Conservation (phyloP, 2,113 vertebrate genomes). For the Chionodraco myersi region DNA sequence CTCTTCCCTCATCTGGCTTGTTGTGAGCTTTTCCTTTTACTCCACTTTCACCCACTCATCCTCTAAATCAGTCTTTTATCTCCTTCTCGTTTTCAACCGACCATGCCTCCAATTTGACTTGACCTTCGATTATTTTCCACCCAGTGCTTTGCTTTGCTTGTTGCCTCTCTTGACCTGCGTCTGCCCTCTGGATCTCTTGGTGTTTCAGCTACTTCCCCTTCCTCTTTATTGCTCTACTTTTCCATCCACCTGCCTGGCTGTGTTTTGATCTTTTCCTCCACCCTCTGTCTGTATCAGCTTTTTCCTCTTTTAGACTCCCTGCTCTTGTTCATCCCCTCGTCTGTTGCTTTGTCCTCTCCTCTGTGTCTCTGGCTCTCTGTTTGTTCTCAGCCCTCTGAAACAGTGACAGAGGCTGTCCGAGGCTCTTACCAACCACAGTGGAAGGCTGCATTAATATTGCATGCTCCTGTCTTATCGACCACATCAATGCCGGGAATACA, state of each 20-base stretch:
- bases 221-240: conserved; percentile 32
- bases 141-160: conserved; percentile 16
- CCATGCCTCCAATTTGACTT: conserved; percentile 46
- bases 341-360: conserved; percentile 72
- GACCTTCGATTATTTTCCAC: conserved; percentile 38
- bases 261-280: conserved; percentile 34
- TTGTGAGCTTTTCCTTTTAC: conserved; percentile 38
- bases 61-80: conserved; percentile 53
- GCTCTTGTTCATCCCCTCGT: conserved; percentile 31
- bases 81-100: conserved; percentile 53
- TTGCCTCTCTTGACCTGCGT: conserved; percentile 49
- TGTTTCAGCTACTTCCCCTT: conserved; percentile 27
- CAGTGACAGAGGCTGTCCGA: conserved; percentile 85
- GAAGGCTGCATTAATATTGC: conserved; percentile 96
- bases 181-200: conserved; percentile 48
- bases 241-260: background rate
- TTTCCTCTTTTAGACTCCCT: conserved; percentile 13
- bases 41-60: conserved; percentile 53
- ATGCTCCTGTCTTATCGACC: conserved; percentile 89
- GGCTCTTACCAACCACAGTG: conserved; percentile 92
- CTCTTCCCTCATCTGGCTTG: conserved; percentile 17
- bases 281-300: conserved; percentile 32
- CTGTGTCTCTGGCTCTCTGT: conserved; percentile 84
- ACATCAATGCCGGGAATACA: conserved; percentile 83
- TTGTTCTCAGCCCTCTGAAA: conserved; percentile 84